Evolutionary conservation across 2,888 invertebrate species (phyloP), one percentile per base, ranked within the genome.

Genomic region (Sinelater perroti): DNA sequence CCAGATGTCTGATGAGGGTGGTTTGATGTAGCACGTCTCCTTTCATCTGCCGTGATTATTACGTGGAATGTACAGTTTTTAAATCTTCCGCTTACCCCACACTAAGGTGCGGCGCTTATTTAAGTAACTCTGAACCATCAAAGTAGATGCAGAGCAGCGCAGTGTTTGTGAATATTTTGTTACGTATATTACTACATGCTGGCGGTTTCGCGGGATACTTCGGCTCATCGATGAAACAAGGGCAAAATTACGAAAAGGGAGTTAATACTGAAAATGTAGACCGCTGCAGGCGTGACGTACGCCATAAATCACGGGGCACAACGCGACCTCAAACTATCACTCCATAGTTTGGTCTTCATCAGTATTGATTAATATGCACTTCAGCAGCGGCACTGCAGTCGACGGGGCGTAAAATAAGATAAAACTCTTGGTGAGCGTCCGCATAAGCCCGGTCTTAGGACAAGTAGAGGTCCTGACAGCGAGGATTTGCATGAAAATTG

Each of bases 401-500:
- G 72, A 70, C 73, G 69, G 70, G 66, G 71, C 70, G 72, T 72
- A 68, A 73, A 73, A 73, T 73, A 71, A 71, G 70, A 69, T 66
- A 65, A 69, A 68, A 70, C 67, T 69, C 64, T 61, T 57, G 59
- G 60, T 54, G 51, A 60, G 51, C 50, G 55, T 53, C 58, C 58
- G 53, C 62, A 60, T 60, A 64, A 70, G 64, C 68, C 65, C 56
- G 64, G 63, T 65, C 64, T 56, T 62, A 63, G 67, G 65, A 72
- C 68, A 72, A 73, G 72, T 72, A 67, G 68, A 65, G 69, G 69
- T 71, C 69, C 64, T 70, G 71, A 72, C 72, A 70, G 68, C 58
- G 56, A 64, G 70, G 72, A 73, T 72, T 72, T 72, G 70, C 72
- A 72, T 72, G 69, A 72, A 73, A 72, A 73, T 73, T 72, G 72